Evolutionary conservation across 2,888 invertebrate species (phyloP), one percentile per base, ranked within the genome.

Genomic region (Callinectes sapidus): DNA sequence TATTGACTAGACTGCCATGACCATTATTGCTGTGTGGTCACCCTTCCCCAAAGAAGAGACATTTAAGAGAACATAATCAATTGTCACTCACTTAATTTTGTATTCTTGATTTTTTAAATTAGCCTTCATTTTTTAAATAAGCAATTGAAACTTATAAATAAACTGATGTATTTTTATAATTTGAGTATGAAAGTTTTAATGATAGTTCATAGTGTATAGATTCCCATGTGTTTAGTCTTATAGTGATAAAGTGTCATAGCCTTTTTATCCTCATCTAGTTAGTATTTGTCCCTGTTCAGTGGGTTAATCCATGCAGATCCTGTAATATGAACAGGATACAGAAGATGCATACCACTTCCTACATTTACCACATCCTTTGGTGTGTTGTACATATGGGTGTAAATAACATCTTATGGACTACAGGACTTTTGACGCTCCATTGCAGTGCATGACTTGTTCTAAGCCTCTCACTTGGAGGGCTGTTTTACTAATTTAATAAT

Each of bases 21-120:
- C 55, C 90, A 85, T 90, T 90, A 90, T 90, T 90, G 86, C 90
- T 90, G 86, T 90, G 54, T 90, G 61, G 85, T 90, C 86, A 61
- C 90, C 85, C 81, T 16, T 18, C 16, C 90, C 90, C 48, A 81
- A 77, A 86, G 90, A 81, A 81, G 32, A 13, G 81, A 81, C n/a
- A 77, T n/a, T 81, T 32, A 81, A 35, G 5, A 35, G 10, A 16
- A 81, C 35, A 81, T 35, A 32, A 81, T 81, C n/a, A 35, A 14
- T 81, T 32, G 2, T 81, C 16, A 71, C n/a, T 71, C 28, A 13
- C 71, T 71, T 71, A 13, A 71, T 71, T n/a, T 71, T 71, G n/a
- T 6, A 35, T 81, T 28, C n/a, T 32, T 35, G 18, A 61, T 13
- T 32, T 81, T 81, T 81, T 81, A 81, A 71, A n/a, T 81, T 81